Evolutionary conservation across 2,888 invertebrate species (phyloP), one percentile per base, ranked within the genome.

Genomic region (Leptothorax acervorum): DNA sequence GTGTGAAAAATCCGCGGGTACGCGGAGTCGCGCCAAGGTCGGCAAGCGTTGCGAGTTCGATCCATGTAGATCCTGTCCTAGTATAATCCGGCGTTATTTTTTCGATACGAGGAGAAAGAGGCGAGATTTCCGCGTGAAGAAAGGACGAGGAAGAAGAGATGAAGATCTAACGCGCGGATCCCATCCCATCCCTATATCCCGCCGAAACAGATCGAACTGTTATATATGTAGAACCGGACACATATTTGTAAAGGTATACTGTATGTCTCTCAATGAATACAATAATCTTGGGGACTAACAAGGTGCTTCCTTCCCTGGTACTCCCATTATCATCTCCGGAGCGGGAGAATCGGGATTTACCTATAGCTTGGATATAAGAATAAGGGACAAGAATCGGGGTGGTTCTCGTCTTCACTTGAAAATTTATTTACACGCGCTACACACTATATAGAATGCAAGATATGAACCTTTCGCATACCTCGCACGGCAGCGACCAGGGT

Each of bases 191-290:
- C 23, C 42, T 53, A 31, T 68, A 31, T 68, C 48, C 48, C 39
- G 76, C 60, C 68, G 48, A 45, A 45, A 68, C 75, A 70, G 28
- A 23, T 55, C 23, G 57, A 48, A 39, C 60, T 23, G n/a, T 35
- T 62, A 62, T 65, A 74, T 83, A 78, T 82, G 82, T 86, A 88
- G 73, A 87, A 88, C 65, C 75, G 86, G 87, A 85, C 84, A 78
- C 75, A 86, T 90, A 88, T 91, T 91, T 91, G 90, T 91, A 91
- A 91, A 90, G 82, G 90, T 90, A 88, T 90, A 90, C 90, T 91
- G 89, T 91, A 86, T 87, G 89, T 90, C 65, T 65, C 65, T 65
- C 89, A 83, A 84, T 86, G 85, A 88, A 90, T 86, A 87, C 86
- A 89, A 89, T 57, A 85, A 85, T 85, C 83, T 85, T 78, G 85